Conservation (phyloP, 2,113 vertebrate genomes). For the Scophthalmus maximus region DNA sequence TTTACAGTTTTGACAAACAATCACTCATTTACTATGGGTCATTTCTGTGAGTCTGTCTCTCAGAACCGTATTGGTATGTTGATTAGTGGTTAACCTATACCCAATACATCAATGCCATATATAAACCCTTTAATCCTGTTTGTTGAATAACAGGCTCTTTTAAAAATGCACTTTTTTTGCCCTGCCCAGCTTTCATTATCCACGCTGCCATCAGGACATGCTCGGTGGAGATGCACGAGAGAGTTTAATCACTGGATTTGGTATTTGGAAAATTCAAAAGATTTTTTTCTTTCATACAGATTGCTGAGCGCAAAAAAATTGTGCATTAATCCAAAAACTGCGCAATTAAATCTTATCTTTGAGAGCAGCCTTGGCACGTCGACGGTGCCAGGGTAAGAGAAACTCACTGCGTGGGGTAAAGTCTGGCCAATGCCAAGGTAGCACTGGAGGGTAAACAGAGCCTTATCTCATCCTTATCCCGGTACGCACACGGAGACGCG, state of each 20-base stretch:
- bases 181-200: not conserved
- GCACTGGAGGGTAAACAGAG: slow-evolving; percentile 67
- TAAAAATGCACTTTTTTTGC: not conserved
- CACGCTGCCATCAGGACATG: not conserved
- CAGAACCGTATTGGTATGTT: not conserved
- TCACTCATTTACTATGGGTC: slow-evolving; percentile 34
- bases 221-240: not conserved
- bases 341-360: slow-evolving; percentile 54
- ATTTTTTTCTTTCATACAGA: slow-evolving; percentile 12
- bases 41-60: not conserved
- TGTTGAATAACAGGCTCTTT: not conserved
- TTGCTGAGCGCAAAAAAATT: slow-evolving; percentile 15
- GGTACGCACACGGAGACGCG: slow-evolving; percentile 45
- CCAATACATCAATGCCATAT: not conserved
- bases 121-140: not conserved
- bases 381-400: slow-evolving; percentile 67
- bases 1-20: slow-evolving; percentile 41
- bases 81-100: slow-evolving; percentile 6
- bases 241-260: not conserved
- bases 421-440: slow-evolving; percentile 61
- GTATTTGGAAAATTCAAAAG: not conserved
- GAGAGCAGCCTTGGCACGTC: slow-evolving; percentile 42
- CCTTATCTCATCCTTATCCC: slow-evolving; percentile 75
- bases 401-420: slow-evolving; percentile 55
- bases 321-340: slow-evolving; percentile 37